phyloP scores from a whole-genome alignment of 2,113 vertebrate species.

The Tyto alba region DNA sequence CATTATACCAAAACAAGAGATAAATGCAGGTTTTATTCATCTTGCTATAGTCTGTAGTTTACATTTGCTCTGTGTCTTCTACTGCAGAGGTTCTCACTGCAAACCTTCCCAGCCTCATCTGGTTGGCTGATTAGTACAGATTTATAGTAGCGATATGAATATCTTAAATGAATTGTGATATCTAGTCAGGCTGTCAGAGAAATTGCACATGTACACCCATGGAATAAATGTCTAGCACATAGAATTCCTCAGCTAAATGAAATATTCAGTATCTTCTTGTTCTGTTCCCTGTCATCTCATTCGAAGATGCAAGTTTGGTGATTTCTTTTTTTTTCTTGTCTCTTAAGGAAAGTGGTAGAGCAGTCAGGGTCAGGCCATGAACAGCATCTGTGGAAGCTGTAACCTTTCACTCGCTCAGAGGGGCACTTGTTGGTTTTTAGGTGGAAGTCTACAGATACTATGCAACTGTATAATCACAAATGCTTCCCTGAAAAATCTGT shows the following conservation, averaged over 20 bases:
- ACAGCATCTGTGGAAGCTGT: neutral
- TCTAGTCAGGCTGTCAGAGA: neutral
- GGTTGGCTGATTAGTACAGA: neutral
- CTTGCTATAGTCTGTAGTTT: neutral
- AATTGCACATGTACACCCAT: accelerated
- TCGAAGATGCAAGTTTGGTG: accelerated
- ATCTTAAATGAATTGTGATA: neutral
- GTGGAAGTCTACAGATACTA: neutral
- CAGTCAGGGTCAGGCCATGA: neutral
- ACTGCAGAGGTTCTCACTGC: neutral
- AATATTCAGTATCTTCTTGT: neutral
- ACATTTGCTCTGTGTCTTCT: neutral
- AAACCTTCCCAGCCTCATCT: neutral
- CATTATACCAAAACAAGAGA: neutral
- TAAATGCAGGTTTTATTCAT: neutral
- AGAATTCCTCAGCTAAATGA: neutral
- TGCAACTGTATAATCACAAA: neutral
- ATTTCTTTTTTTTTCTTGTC: neutral
- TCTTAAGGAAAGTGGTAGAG: accelerated
- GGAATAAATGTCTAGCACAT: neutral
- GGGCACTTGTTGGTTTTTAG: neutral
- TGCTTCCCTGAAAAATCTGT: neutral
- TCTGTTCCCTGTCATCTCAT: neutral
- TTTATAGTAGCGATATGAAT: neutral
- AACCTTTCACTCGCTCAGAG: neutral